These are phyloP conservation scores for Enteromius viviparus DNA, from an alignment of 2,797 vertebrate genomes.

Conservation along the genomic window DNA sequence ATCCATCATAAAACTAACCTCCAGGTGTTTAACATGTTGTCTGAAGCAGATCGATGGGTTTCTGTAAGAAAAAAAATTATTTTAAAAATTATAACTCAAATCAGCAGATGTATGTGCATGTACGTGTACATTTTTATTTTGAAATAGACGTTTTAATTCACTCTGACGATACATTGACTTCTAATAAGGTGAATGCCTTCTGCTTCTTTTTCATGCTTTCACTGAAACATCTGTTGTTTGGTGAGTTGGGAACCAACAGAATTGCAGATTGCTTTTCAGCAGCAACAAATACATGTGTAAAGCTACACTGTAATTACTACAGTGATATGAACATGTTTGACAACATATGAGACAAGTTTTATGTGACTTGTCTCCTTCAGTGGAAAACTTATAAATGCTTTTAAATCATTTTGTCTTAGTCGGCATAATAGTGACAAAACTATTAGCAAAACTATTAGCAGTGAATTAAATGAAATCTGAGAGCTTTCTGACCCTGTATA, in stretches of 20 bases:
- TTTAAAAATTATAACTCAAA: no score
- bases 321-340: neutral
- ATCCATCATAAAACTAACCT: no score
- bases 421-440: no score
- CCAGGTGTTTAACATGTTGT: no score
- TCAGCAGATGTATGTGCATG: no score
- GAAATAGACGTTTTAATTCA: neutral
- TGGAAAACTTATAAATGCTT: no score
- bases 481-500: neutral
- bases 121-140: neutral
- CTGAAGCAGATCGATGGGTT: no score
- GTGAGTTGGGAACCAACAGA: neutral
- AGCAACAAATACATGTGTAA: neutral
- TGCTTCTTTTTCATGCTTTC: neutral
- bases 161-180: neutral
- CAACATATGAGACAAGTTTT: neutral
- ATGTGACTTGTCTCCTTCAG: no score
- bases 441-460: no score
- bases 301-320: neutral
- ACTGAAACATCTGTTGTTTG: neutral
- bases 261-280: neutral
- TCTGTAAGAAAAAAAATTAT: no score
- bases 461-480: neutral
- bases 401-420: no score
- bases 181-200: neutral